A percentile compares a stretch with the other conserved stretches of the same genome.
Evolutionary conservation across 2,797 vertebrate genomes (phyloP).

Genomic region (Remorina albescens): DNA sequence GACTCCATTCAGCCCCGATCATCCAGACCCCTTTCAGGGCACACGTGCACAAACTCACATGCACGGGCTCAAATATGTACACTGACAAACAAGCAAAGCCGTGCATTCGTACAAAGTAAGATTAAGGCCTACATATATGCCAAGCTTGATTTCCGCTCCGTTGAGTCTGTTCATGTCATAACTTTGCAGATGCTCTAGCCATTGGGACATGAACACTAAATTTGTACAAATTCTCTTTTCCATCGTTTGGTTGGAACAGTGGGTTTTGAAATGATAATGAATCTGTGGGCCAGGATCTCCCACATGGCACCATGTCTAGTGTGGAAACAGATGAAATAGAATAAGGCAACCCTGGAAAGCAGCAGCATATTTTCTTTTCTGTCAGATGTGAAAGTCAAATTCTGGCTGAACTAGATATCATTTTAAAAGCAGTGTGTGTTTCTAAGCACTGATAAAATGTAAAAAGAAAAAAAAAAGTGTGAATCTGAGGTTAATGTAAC

Average conservation of each 20-base stretch:
- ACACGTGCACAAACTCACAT: slow-evolving; percentile 8
- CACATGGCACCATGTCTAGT: slow-evolving; percentile 63
- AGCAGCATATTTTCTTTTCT: slow-evolving; percentile 34
- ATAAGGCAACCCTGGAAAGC: slow-evolving; percentile 66
- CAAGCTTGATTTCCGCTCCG: slow-evolving; percentile 65
- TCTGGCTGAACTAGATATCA: slow-evolving; percentile 43
- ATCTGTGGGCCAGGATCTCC: slow-evolving; percentile 72
- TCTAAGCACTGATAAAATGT: slow-evolving; percentile 48
- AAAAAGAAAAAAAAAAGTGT: slow-evolving; percentile 6
- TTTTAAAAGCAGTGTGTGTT: slow-evolving; percentile 39
- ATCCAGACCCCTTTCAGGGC: slow-evolving; percentile 53
- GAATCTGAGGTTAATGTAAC: slow-evolving; percentile 43
- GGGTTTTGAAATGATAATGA: slow-evolving; percentile 83
- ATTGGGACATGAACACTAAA: slow-evolving; percentile 69
- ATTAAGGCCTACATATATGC: slow-evolving; percentile 45
- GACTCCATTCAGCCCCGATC: slow-evolving; percentile 57
- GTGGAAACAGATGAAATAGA: slow-evolving; percentile 69
- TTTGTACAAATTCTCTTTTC: slow-evolving; percentile 72
- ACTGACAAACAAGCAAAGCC: slow-evolving; percentile 1
- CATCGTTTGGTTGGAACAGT: slow-evolving; percentile 71
- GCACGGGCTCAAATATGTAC: neutral
- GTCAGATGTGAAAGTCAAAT: slow-evolving; percentile 61
- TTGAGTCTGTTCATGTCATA: slow-evolving; percentile 67
- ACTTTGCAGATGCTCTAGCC: slow-evolving; percentile 75
- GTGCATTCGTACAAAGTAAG: slow-evolving; percentile 36